Conservation (phyloP, 2,113 vertebrate genomes). For the Neodon shergylaensis region DNA sequence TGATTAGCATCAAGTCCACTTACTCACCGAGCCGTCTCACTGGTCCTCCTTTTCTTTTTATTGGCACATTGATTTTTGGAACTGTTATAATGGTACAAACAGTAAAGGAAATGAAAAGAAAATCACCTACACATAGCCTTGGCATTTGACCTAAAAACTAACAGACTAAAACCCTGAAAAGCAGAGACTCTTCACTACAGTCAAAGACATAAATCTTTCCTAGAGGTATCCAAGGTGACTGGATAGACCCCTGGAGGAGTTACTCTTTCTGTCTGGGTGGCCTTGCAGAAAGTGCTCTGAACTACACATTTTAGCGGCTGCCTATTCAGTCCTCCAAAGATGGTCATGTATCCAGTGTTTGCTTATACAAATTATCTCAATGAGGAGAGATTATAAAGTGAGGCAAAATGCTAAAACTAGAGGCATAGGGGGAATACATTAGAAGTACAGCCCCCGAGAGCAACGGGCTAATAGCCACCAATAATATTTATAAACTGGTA, state of each 20-base stretch:
- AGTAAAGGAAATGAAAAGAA: background rate
- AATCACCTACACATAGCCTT: background rate
- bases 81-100: background rate
- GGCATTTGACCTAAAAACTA: constrained; percentile 15
- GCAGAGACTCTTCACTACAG: background rate
- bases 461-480: background rate
- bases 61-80: background rate
- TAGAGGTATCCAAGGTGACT: background rate
- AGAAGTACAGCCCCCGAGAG: background rate
- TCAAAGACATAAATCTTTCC: background rate
- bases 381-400: constrained; percentile 37
- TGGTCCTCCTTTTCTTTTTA: background rate
- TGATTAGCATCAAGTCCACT: too few relatives aligned
- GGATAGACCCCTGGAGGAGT: background rate
- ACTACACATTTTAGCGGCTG: background rate
- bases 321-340: background rate
- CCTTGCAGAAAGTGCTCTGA: background rate
- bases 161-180: background rate
- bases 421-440: background rate
- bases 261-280: background rate
- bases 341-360: background rate
- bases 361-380: constrained; percentile 4
- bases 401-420: constrained; percentile 8
- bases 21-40: too few relatives aligned
- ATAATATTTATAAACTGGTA: background rate